A percentile compares a stretch with the other conserved stretches of the same genome.
Conservation (phyloP, 1,140 invertebrate species). For the Leptinotarsa undecemlineata region DNA sequence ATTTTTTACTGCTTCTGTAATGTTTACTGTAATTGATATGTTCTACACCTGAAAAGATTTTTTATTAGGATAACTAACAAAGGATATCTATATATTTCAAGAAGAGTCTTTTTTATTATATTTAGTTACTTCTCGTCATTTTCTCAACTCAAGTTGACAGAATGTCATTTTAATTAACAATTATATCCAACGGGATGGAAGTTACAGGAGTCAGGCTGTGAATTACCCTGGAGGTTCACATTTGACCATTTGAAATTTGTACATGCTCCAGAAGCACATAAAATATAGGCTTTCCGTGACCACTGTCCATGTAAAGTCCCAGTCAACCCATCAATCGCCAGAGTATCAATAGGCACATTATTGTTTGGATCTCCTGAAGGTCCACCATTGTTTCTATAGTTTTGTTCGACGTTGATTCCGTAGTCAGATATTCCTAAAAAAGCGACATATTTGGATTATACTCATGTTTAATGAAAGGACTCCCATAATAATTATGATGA, state of each 20-base stretch:
- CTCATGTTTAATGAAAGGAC: too few species aligned
- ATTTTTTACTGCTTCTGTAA: too few species aligned
- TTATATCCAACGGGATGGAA: neutral
- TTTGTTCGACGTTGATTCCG: conserved; percentile 35
- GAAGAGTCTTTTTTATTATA: too few species aligned
- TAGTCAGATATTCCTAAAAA: conserved; percentile 29
- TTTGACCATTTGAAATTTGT: conserved; percentile 27
- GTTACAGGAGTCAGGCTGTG: neutral
- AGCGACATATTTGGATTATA: too few species aligned
- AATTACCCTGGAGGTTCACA: neutral
- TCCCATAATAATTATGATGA: too few species aligned
- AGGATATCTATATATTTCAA: too few species aligned
- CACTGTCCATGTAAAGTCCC: conserved; percentile 28
- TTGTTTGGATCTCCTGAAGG: conserved; percentile 24
- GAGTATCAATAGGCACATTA: conserved; percentile 33
- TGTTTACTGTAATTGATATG: too few species aligned
- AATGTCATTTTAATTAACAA: neutral
- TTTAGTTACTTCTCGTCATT: neutral
- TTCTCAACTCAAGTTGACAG: neutral
- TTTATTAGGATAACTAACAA: too few species aligned
- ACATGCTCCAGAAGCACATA: conserved; percentile 32
- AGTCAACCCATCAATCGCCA: conserved; percentile 18
- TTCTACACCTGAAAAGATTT: too few species aligned
- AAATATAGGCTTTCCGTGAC: conserved; percentile 30
- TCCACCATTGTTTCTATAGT: conserved; percentile 29